A percentile compares a stretch with the other conserved stretches of the same genome.
These are phyloP conservation scores for Enoplosus armatus DNA, from an alignment of 2,797 vertebrate genomes.

Conservation along the genomic window DNA sequence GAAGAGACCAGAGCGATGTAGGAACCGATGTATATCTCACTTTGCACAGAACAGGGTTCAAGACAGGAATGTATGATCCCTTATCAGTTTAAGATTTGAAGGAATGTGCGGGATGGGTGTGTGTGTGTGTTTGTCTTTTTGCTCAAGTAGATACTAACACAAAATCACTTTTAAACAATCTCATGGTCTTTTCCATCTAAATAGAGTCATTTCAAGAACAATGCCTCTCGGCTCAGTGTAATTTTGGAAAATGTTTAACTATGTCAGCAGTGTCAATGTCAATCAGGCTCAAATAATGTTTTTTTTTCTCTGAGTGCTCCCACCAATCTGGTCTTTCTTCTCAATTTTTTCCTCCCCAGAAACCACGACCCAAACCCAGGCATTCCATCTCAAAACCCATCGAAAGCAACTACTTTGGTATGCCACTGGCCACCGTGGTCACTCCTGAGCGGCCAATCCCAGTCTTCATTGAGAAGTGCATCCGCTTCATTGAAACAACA, in stretches of 20 bases:
- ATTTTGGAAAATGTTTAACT: conserved; percentile 24
- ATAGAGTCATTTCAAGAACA: conserved; percentile 31
- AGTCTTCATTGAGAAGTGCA: conserved; percentile 95
- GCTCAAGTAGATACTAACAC: conserved; percentile 11
- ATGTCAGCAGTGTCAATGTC: conserved; percentile 14
- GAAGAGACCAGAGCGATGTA: conserved; percentile 30
- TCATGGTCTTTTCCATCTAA: conserved; percentile 4
- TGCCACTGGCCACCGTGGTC: conserved; percentile 90
- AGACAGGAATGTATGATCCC: conserved; percentile 72
- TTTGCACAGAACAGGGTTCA: conserved; percentile 31
- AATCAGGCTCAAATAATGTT: conserved; percentile 26
- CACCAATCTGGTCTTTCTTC: conserved; percentile 14
- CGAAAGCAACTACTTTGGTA: conserved; percentile 97
- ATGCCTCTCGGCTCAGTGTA: not conserved
- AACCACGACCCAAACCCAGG: conserved; percentile 90
- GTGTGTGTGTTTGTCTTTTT: conserved; percentile 5
- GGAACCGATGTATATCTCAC: conserved; percentile 57
- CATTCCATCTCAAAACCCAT: conserved; percentile 92
- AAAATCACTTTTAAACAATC: conserved; percentile 27
- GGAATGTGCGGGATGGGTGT: conserved; percentile 49
- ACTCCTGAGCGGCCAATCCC: conserved; percentile 91
- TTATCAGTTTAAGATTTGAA: conserved; percentile 63
- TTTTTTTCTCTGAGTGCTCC: conserved; percentile 1
- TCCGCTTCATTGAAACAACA: conserved; percentile 94
- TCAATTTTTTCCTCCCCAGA: conserved; percentile 78